Evolutionary conservation across 2,797 vertebrate species (phyloP).

Genomic region (Protonibea diacanthus): DNA sequence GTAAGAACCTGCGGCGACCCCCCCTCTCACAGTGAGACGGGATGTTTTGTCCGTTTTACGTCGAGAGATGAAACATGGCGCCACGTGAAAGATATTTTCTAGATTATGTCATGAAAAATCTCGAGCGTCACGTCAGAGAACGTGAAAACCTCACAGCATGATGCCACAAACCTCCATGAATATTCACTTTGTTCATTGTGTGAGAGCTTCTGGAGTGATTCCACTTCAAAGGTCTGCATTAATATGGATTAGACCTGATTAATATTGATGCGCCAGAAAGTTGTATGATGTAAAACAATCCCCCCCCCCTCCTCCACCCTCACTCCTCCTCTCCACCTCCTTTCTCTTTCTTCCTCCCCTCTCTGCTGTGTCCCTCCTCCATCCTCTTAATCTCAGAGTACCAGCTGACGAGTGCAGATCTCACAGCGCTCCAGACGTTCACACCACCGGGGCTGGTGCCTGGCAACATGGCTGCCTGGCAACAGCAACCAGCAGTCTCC

Average conservation of each 20-base stretch:
- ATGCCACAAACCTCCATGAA: slow-evolving; percentile 73
- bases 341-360: slow-evolving; percentile 12
- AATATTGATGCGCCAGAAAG: slow-evolving; percentile 81
- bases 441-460: slow-evolving; percentile 93
- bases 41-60: slow-evolving; percentile 23
- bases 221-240: slow-evolving; percentile 81
- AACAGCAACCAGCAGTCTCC: slow-evolving; percentile 87
- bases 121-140: slow-evolving; percentile 23
- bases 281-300: slow-evolving; percentile 78
- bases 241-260: slow-evolving; percentile 82
- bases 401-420: slow-evolving; percentile 96
- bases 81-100: slow-evolving; percentile 4
- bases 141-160: slow-evolving; percentile 41
- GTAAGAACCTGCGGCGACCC: slow-evolving; percentile 77
- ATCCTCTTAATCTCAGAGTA: slow-evolving; percentile 88
- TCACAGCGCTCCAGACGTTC: slow-evolving; percentile 95
- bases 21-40: background rate
- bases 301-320: slow-evolving; percentile 12
- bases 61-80: slow-evolving; percentile 12
- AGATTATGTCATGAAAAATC: slow-evolving; percentile 34
- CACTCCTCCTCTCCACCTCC: slow-evolving; percentile 9
- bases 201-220: slow-evolving; percentile 74
- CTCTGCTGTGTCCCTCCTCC: background rate
- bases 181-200: slow-evolving; percentile 83
- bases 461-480: slow-evolving; percentile 95